Conservation (phyloP, 2,888 invertebrate species). For the Lasioglossum malachurum region DNA sequence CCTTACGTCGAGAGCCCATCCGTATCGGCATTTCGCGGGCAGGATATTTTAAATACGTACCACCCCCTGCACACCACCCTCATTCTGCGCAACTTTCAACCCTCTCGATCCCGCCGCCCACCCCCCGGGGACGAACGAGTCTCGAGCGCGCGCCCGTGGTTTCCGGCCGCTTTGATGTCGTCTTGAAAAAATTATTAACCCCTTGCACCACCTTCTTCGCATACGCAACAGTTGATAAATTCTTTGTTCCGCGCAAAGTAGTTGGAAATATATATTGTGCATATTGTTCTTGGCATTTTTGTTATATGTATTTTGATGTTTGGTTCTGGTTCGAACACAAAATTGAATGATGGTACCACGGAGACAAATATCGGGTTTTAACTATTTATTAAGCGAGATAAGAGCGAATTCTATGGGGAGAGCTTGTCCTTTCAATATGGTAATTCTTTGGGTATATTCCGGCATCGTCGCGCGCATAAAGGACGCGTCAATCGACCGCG, state of each 20-base stretch:
- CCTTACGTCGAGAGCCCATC: constrained; percentile 74
- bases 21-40: constrained; percentile 83
- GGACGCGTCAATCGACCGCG: constrained; percentile 66
- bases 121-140: constrained; percentile 78
- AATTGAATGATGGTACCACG: constrained; percentile 32
- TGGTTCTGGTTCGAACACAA: not conserved
- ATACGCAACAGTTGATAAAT: not conserved
- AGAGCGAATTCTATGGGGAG: constrained; percentile 74
- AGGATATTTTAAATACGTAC: constrained; percentile 83
- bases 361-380: constrained; percentile 77
- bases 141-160: constrained; percentile 75
- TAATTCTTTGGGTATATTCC: constrained; percentile 66
- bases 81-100: constrained; percentile 45
- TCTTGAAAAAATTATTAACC: constrained; percentile 77
- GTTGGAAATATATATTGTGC: not conserved
- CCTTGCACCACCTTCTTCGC: not conserved
- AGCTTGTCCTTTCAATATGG: constrained; percentile 75
- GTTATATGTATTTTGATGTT: not conserved
- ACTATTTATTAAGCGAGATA: constrained; percentile 78
- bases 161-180: constrained; percentile 80
- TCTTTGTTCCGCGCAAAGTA: not conserved
- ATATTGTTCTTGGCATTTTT: not conserved
- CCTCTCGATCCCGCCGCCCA: constrained; percentile 35
- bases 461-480: constrained; percentile 59
- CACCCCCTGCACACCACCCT: constrained; percentile 53